Percentiles rank a stretch among this genome's conserved stretches.
phyloP scores from a whole-genome alignment of 1,140 invertebrate genomes.

The Lethrus apterus region DNA sequence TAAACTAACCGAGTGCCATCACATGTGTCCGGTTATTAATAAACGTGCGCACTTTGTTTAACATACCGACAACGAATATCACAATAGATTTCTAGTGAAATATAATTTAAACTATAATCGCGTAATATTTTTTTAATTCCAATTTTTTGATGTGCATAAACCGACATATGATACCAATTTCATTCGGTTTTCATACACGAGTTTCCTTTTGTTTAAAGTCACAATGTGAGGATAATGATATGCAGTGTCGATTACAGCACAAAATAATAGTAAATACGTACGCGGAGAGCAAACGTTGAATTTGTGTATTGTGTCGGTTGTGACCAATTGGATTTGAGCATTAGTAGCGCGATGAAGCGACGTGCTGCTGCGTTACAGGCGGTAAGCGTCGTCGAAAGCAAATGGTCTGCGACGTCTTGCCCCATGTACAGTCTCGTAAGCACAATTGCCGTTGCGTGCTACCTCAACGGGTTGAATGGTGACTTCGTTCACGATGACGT shows the following conservation, averaged over 20 bases:
- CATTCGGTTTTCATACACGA: too few species aligned
- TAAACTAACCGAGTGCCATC: conserved; percentile 16
- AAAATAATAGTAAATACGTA: conserved; percentile 1
- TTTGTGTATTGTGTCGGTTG: conserved; percentile 20
- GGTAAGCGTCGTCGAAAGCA: conserved; percentile 13
- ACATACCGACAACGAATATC: not conserved
- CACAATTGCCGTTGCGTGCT: conserved; percentile 60
- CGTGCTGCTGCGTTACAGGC: conserved; percentile 11
- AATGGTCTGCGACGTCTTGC: conserved; percentile 31
- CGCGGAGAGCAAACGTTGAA: conserved; percentile 21
- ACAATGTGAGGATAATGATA: too few species aligned
- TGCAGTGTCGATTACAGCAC: not conserved
- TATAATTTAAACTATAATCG: too few species aligned
- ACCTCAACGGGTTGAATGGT: conserved; percentile 70
- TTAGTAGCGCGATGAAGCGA: conserved; percentile 20
- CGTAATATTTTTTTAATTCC: conserved; percentile 1
- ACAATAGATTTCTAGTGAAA: not conserved
- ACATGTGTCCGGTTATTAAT: conserved; percentile 14
- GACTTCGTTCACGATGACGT: conserved; percentile 90
- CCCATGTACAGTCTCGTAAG: conserved; percentile 54
- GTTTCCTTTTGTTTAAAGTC: too few species aligned
- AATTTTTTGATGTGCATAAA: too few species aligned
- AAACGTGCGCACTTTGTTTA: conserved; percentile 10
- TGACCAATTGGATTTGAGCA: conserved; percentile 17
- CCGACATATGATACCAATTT: too few species aligned